Base-by-base conservation (phyloP, 2,888 invertebrate species). In the Cerceris rybyensis region DNA sequence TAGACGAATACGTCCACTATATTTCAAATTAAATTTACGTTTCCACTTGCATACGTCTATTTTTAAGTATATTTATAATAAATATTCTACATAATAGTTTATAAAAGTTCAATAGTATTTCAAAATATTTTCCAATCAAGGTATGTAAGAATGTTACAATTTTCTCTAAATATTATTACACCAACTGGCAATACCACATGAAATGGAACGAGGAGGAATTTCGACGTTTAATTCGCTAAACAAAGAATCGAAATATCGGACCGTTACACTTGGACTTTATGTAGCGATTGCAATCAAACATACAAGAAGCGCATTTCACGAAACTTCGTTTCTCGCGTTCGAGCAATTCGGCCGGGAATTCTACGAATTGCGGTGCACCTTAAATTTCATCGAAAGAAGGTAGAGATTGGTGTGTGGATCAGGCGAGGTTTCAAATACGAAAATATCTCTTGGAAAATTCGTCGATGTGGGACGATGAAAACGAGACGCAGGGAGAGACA, bases 301-400 rank as follows among this genome's bases (percentile, higher is more conserved):
- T 69, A 78, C 52, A 70, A 74, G 74, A 41, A 52, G 67, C 64
- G 74, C 78, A 80, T 74, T 65, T 80, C 74, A 80, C 68, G 70
- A 69, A 71, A 71, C 74, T 75, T 68, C 77, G 70, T 78, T 75
- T 65, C 68, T 46, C 74, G 70, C 68, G 74, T 65, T 72, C 66
- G 72, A 61, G 46, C 70, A 75, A 73, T 75, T 69, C 75, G 70
- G 69, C 73, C 61, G 68, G 71, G 74, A 78, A 82, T 82, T 82
- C 73, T 69, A 63, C 43, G 75, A 71, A 83, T 81, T 78, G 83
- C 81, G 78, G 76, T 49, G 73, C 70, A 67, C 79, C 83, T 83
- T 83, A 83, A 83, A 83, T 83, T 83, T 72, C 71, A 46, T 54
- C 70, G 70, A 11, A 60, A 52, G 63, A 75, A 52, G 66, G 71